Evolutionary conservation across 30 jellyfish, hydroid and myxozoan species (phyloP).

Genomic region (Haliclystus octoradiatus): DNA sequence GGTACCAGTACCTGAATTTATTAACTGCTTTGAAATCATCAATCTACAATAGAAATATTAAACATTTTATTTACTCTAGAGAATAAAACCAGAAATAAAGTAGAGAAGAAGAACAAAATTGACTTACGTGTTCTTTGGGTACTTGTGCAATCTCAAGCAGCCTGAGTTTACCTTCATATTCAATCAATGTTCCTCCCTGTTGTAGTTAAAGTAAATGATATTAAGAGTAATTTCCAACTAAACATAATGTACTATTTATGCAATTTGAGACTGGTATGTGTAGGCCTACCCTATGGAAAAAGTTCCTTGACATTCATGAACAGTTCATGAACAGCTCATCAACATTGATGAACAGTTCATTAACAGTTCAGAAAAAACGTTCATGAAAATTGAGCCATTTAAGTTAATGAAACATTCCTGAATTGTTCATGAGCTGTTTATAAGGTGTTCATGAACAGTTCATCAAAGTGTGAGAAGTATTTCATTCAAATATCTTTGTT

Average conservation of each 20-base stretch:
- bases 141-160: constrained; percentile 96
- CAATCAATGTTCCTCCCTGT: constrained; percentile 92
- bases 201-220: too few species aligned
- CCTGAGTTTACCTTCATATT: constrained; percentile 59
- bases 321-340: background rate
- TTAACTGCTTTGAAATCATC: constrained; percentile 80
- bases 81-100: background rate
- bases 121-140: constrained; percentile 89
- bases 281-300: background rate
- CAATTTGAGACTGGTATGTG: too few species aligned
- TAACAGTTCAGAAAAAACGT: background rate
- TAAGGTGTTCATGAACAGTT: too few species aligned
- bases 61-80: background rate
- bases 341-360: background rate
- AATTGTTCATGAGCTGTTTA: too few species aligned
- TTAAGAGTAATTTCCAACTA: too few species aligned
- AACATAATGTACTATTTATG: too few species aligned
- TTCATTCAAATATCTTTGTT: too few species aligned
- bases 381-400: background rate
- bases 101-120: background rate
- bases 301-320: background rate
- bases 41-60: constrained; percentile 17
- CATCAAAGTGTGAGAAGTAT: too few species aligned
- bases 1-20: constrained; percentile 85
- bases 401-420: too few species aligned